These are phyloP conservation scores for Chironomus tentans DNA, from an alignment of 2,888 invertebrate genomes.

Conservation along the genomic window DNA sequence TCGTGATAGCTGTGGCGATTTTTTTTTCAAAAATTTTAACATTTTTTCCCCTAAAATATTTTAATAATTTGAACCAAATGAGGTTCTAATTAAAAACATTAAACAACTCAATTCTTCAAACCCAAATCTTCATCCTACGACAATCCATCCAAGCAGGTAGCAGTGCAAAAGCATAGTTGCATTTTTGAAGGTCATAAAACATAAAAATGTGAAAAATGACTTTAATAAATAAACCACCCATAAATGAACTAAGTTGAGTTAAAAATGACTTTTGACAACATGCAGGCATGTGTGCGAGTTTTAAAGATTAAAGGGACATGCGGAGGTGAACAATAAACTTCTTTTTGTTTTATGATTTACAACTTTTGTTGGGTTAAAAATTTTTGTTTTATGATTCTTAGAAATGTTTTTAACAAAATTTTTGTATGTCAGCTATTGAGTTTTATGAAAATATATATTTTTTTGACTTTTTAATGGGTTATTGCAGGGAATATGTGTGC, in stretches of 20 bases:
- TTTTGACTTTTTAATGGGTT: not conserved
- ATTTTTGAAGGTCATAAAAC: constrained; percentile 20
- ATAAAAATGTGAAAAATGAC: constrained; percentile 8
- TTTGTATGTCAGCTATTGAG: too few relatives aligned
- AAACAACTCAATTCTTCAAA: not conserved
- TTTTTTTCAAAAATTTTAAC: too few relatives aligned
- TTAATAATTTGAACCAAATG: not conserved
- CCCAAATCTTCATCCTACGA: too few relatives aligned
- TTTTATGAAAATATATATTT: too few relatives aligned
- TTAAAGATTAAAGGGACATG: not conserved
- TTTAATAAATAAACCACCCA: constrained; percentile 26
- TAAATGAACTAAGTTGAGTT: not conserved
- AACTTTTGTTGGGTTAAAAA: not conserved
- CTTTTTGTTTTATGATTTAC: constrained; percentile 2
- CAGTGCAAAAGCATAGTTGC: not conserved
- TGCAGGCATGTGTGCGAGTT: not conserved
- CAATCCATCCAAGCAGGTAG: constrained; percentile 4
- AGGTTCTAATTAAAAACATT: not conserved
- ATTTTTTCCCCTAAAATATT: too few relatives aligned
- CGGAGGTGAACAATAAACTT: not conserved
- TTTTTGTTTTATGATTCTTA: not conserved
- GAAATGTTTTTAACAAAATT: not conserved
- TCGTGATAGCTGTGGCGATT: too few relatives aligned
- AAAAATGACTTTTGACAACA: not conserved
- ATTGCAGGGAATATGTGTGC: not conserved